Conservation (phyloP, 2,797 vertebrate genomes). For the Mus caroli region DNA sequence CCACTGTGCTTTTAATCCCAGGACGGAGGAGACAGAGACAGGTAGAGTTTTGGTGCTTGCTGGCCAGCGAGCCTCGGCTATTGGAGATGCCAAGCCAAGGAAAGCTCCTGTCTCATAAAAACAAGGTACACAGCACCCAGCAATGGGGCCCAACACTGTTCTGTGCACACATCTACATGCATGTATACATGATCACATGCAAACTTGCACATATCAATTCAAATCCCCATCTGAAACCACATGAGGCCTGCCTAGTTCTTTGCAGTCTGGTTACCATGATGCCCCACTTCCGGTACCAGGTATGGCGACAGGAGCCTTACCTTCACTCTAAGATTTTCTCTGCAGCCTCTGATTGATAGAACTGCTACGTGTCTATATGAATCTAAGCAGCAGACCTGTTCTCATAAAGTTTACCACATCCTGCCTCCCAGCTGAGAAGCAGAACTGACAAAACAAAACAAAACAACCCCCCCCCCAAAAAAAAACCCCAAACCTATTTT, state of each 20-base stretch:
- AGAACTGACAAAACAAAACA: conserved; percentile 56
- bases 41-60: neutral
- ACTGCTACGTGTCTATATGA: conserved; percentile 73
- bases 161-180: neutral
- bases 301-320: conserved; percentile 34
- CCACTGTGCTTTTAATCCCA: neutral
- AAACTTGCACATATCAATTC: conserved; percentile 21
- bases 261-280: neutral
- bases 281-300: neutral
- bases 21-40: neutral
- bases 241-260: conserved; percentile 12
- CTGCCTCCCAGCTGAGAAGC: conserved; percentile 81
- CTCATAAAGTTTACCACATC: conserved; percentile 72
- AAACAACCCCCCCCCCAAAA: too few species aligned
- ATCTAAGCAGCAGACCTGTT: conserved; percentile 74
- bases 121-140: too few species aligned
- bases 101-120: neutral
- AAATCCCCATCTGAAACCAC: conserved; percentile 54
- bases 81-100: neutral
- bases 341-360: conserved; percentile 79
- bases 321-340: conserved; percentile 69
- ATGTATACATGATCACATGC: neutral
- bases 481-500: conserved; percentile 68
- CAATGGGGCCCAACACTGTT: neutral
- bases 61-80: neutral